Conservation (phyloP, 2,888 invertebrate genomes). For the Nineta flava region DNA sequence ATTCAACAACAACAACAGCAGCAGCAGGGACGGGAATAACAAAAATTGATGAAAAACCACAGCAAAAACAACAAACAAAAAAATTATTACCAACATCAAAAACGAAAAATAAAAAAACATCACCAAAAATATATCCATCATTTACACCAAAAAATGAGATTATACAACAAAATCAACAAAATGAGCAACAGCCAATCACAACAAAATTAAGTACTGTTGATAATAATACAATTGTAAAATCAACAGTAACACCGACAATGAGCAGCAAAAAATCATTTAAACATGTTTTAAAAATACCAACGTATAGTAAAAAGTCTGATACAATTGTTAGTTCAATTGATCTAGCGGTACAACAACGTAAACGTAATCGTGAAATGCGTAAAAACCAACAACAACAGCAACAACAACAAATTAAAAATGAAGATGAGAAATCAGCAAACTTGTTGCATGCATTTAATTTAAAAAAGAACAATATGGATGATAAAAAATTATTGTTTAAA, state of each 20-base stretch:
- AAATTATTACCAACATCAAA: conserved; percentile 18
- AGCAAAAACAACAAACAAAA: conserved; percentile 27
- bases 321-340: conserved; percentile 24
- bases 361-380: conserved; percentile 16
- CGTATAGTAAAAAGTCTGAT: conserved; percentile 11
- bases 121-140: not conserved
- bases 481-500: not conserved
- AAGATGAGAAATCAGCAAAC: not conserved
- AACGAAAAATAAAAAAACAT: conserved; percentile 16
- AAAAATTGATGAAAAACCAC: conserved; percentile 9
- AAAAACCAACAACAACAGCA: not conserved
- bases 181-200: not conserved
- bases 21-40: not conserved
- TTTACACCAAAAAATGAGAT: not conserved
- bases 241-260: conserved; percentile 3
- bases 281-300: conserved; percentile 24
- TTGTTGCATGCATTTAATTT: no score
- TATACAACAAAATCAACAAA: not conserved
- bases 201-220: not conserved
- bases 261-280: conserved; percentile 16
- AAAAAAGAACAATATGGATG: conserved; percentile 5
- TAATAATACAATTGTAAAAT: not conserved
- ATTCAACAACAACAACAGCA: conserved; percentile 1
- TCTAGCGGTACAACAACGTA: conserved; percentile 23
- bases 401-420: not conserved